Evolutionary conservation across 2,888 invertebrate species (phyloP).

Genomic region (Alentia gelatinosa): DNA sequence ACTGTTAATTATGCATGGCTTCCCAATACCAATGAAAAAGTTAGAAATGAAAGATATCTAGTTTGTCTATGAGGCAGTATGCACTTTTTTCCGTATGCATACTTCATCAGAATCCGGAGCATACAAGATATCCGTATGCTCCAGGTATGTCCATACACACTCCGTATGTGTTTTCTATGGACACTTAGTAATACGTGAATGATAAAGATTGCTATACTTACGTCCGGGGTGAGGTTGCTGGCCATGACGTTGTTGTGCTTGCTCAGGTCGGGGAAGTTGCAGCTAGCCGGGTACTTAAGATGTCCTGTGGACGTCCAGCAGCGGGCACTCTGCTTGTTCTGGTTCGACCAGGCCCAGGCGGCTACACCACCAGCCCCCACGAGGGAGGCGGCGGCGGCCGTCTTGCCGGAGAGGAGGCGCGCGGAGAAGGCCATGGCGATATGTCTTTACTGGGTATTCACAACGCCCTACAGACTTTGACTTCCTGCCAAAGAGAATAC

Average conservation of each 20-base stretch:
- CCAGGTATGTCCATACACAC: no score
- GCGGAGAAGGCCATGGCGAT: not conserved
- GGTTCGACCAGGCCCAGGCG: not conserved
- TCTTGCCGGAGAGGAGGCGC: not conserved
- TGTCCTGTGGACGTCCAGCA: no score
- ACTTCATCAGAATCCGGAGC: no score
- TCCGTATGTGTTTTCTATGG: no score
- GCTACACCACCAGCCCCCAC: slow-evolving; percentile 33
- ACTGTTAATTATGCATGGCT: no score
- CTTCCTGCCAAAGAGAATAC: not conserved
- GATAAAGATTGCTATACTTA: not conserved
- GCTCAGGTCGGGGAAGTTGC: slow-evolving; percentile 66
- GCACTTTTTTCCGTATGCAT: no score
- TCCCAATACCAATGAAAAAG: no score
- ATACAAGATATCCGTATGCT: no score
- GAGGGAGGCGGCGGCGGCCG: not conserved
- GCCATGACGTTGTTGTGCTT: slow-evolving; percentile 67
- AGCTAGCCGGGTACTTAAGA: slow-evolving; percentile 64
- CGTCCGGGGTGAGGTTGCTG: slow-evolving; percentile 62
- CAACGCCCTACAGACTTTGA: not conserved
- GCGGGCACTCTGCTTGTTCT: slow-evolving; percentile 49
- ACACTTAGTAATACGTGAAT: no score
- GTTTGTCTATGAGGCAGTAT: no score
- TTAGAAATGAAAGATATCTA: no score
- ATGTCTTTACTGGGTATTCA: not conserved